A percentile compares a stretch with the other conserved stretches of the same genome.
These are phyloP conservation scores for Galaxea fascicularis DNA, from an alignment of 92 coral and sea anemone species.

Conservation along the genomic window DNA sequence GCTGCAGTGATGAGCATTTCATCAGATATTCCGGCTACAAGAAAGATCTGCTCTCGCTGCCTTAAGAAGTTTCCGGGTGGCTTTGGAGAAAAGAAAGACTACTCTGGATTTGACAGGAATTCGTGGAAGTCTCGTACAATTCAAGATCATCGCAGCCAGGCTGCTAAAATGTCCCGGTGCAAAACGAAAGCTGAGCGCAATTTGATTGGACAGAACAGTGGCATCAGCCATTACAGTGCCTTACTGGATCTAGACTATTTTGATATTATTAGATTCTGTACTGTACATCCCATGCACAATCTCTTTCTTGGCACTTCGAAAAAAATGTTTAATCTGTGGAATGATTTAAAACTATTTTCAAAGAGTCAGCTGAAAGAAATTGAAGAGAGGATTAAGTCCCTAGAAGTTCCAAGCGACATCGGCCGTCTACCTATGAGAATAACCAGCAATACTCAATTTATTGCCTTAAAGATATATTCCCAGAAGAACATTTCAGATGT, in stretches of 20 bases:
- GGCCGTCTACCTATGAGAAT: slow-evolving; percentile 68
- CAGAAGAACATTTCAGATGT: slow-evolving; percentile 59
- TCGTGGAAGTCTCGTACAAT: slow-evolving; percentile 51
- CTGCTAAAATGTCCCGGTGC: too few relatives aligned
- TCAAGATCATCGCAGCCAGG: slow-evolving; percentile 18
- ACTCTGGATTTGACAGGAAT: slow-evolving; percentile 67
- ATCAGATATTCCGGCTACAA: slow-evolving; percentile 66
- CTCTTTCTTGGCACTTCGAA: too few relatives aligned
- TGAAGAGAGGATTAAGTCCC: slow-evolving; percentile 34
- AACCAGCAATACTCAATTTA: slow-evolving; percentile 65
- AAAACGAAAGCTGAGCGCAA: too few relatives aligned
- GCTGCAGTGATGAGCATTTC: slow-evolving; percentile 66
- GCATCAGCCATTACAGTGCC: too few relatives aligned
- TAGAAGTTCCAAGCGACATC: slow-evolving; percentile 68
- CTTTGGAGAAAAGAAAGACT: too few relatives aligned
- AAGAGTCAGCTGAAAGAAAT: slow-evolving; percentile 45
- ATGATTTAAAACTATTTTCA: too few relatives aligned
- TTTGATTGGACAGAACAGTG: too few relatives aligned
- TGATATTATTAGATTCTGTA: slow-evolving; percentile 60
- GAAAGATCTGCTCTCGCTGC: slow-evolving; percentile 70
- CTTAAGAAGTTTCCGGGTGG: slow-evolving; percentile 60
- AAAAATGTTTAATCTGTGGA: too few relatives aligned
- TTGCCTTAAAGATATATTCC: slow-evolving; percentile 52
- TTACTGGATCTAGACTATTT: slow-evolving; percentile 66
- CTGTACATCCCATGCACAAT: slow-evolving; percentile 83